Percentiles rank a stretch among this genome's conserved stretches.
These are phyloP conservation scores for Mythimna ferrago DNA, from an alignment of 2,888 invertebrate species.

Conservation along the genomic window DNA sequence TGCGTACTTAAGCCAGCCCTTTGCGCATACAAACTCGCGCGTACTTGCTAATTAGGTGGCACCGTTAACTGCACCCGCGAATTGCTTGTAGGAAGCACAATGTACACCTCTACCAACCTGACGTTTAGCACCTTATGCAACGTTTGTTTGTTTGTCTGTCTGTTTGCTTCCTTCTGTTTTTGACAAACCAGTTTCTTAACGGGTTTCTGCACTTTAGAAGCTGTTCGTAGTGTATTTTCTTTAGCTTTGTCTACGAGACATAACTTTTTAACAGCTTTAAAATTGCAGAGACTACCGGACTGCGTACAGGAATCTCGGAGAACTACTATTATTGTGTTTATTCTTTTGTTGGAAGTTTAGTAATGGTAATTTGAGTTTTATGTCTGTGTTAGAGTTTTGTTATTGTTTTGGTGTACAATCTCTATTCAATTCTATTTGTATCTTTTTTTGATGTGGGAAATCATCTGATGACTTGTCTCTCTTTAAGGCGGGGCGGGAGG, in stretches of 20 bases:
- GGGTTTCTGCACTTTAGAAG: constrained; percentile 4
- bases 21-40: constrained; percentile 41
- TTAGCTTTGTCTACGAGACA: too few species aligned
- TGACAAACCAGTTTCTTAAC: constrained; percentile 27
- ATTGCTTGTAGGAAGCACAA: constrained; percentile 53
- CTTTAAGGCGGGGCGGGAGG: too few species aligned
- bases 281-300: background rate
- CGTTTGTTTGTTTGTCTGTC: constrained; percentile 42
- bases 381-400: too few species aligned
- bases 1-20: constrained; percentile 35
- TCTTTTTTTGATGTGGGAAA: too few species aligned
- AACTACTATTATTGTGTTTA: background rate
- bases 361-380: too few species aligned
- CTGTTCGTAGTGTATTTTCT: too few species aligned
- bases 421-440: too few species aligned
- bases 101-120: constrained; percentile 35
- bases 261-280: too few species aligned
- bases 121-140: constrained; percentile 53
- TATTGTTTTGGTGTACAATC: too few species aligned
- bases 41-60: constrained; percentile 57
- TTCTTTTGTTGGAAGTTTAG: background rate
- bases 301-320: too few species aligned
- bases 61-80: constrained; percentile 61
- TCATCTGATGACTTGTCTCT: too few species aligned
- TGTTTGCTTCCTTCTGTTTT: constrained; percentile 43